These are phyloP conservation scores for Ormyrus thymus DNA, from an alignment of 2,888 invertebrate species.

Conservation along the genomic window DNA sequence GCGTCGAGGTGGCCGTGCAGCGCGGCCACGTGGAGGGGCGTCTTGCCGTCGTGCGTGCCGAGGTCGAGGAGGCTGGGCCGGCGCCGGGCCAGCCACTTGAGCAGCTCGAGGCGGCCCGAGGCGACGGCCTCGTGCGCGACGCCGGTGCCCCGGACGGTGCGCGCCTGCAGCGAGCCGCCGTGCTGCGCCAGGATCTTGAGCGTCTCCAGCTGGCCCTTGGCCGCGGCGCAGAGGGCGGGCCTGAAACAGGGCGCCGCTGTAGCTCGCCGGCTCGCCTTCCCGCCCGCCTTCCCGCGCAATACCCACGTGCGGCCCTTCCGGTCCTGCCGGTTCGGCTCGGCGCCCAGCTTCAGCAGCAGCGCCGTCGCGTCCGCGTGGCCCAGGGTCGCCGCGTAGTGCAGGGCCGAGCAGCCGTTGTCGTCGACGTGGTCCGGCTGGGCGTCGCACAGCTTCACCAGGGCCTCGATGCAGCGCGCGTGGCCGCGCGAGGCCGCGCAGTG, in stretches of 20 bases:
- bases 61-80: conserved; percentile 90
- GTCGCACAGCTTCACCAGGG: conserved; percentile 90
- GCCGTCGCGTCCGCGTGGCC: conserved; percentile 96
- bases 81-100: conserved; percentile 90
- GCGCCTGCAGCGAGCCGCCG: conserved; percentile 92
- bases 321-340: conserved; percentile 94
- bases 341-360: conserved; percentile 90
- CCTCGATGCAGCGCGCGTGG: conserved; percentile 93
- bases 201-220: conserved; percentile 95
- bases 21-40: conserved; percentile 95
- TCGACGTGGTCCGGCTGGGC: conserved; percentile 91
- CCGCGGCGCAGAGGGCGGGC: conserved; percentile 95
- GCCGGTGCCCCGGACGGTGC: conserved; percentile 95
- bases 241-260: conserved; percentile 68
- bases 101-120: conserved; percentile 91
- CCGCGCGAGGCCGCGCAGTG: conserved; percentile 98
- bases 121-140: conserved; percentile 97
- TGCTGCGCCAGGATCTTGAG: conserved; percentile 83
- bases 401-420: conserved; percentile 94
- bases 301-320: conserved; percentile 89
- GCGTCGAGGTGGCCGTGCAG: conserved; percentile 95
- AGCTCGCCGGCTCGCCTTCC: no score
- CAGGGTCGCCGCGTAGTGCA: conserved; percentile 97
- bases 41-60: conserved; percentile 94
- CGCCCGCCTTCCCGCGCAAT: no score